A percentile compares a stretch with the other conserved stretches of the same genome.
These are phyloP conservation scores for Coryphaenoides rupestris DNA, from an alignment of 2,113 vertebrate species.

Conservation along the genomic window DNA sequence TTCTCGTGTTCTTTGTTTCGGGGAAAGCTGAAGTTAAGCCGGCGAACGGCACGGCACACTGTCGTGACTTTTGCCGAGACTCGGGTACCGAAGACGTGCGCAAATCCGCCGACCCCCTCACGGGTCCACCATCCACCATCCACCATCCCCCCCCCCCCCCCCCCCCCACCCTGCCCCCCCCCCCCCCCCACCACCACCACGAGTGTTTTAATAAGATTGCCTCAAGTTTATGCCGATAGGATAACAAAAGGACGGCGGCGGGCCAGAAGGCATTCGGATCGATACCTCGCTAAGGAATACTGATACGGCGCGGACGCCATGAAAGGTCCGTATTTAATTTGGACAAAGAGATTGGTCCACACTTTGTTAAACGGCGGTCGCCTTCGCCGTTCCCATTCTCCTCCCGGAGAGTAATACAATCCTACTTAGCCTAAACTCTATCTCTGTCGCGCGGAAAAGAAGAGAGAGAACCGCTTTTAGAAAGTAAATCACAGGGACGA, in stretches of 20 bases:
- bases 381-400: constrained; percentile 11
- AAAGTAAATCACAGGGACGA: no score
- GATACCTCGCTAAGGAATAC: constrained; percentile 38
- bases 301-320: constrained; percentile 26
- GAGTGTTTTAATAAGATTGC: constrained; percentile 59
- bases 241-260: constrained; percentile 47
- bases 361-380: constrained; percentile 12
- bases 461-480: no score
- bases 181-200: no score
- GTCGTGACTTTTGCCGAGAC: no score
- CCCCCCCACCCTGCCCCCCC: no score
- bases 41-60: no score
- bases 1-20: no score
- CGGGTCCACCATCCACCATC: no score
- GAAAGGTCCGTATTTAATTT: constrained; percentile 44
- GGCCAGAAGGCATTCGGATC: constrained; percentile 53
- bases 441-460: not conserved
- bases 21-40: no score
- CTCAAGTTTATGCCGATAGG: constrained; percentile 45
- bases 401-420: constrained; percentile 15
- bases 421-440: constrained; percentile 12
- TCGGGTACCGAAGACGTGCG: no score
- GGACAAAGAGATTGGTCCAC: constrained; percentile 20
- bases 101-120: no score
- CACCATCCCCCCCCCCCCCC: no score